Evolutionary conservation across 2,113 vertebrate genomes (phyloP), one percentile per base, ranked within the genome.

Genomic region (Sceloporus tristichus): DNA sequence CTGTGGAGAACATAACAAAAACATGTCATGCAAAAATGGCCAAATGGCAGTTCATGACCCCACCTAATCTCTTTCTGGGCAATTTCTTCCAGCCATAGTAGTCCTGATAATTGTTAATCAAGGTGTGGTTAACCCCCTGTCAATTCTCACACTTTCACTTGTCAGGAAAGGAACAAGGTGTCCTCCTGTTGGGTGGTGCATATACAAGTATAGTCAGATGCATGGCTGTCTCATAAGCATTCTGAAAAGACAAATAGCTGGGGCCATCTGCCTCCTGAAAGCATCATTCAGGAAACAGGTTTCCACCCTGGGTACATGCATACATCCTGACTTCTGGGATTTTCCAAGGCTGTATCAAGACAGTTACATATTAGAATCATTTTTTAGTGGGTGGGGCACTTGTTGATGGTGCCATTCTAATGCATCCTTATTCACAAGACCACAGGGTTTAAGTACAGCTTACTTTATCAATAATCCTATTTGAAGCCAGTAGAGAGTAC

Each of bases 1-100:
- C 75, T 54, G 56, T 74, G 82, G 85, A 62, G 89, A 91, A 90
- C 29, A 29, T 89, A 78, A 18, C 73, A 87, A 71, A 82, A 93
- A 71, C 62, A 54, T 80, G 85, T 19, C 48, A 68, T 76, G 1
- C 4, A 21, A 19, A 76, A 21, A 75, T 40, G 56, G 25, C 25
- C 38, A 77, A 42, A 40, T 79, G 27, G 29, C 42, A 82, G 40
- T 3, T 27, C 29, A 21, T 1, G 18, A 34, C 9, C 53, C 14
- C 21, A 23, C 11, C 25, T 14, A 16, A 70, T 8, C 56, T 27
- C 73, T 1, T 7, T 7, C 38, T 8, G 34, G 53, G n/a, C n/a
- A 27, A 38, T 4, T 73, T n/a, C 75, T 21, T 82, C 38, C 53
- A 53, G 40, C n/a, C 59, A 68, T 68, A 71, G 74, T 54, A 21